Base-by-base conservation (phyloP, 2,888 invertebrate species). In the Pinctada fucata region DNA sequence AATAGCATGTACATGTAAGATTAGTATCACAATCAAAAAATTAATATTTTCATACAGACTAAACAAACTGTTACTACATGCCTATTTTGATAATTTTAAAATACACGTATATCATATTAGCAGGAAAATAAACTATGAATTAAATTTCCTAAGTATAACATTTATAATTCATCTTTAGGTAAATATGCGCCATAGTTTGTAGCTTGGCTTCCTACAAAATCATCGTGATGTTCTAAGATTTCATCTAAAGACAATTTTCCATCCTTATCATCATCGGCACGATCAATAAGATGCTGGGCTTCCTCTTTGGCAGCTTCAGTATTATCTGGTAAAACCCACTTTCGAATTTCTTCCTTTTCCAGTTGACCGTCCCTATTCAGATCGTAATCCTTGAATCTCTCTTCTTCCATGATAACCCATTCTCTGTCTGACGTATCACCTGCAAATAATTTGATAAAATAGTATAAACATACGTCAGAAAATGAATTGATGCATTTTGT, bases 131-230 rank as follows among this genome's bases (percentile, higher is more conserved):
- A 31, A 31, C 31, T 31, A 31, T 31, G 31, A 31, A 31, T 31
- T 31, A 31, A 31, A 31, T 31, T 31, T 31, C 31, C 31, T 31
- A 31, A 31, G 31, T 31, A 31, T 31, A 31, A 31, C 31, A 31
- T 52, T 70, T 76, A 79, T 63, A 79, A 70, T 50, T 79, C 79
- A 49, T 79, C 79, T 49, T 77, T 76, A 2, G 79, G 99, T 82
- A 99, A 94, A n/a, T 97, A 97, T 91, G 98, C 97, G 0, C 99
- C 99, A 92, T 99, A 99, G 93, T 99, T 98, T 0, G 99, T 99
- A 0, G 97, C 99, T 92, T 99, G 98, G 0, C 98, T 99, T 65
- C 99, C 99, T 2, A 99, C 99, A 93, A 99, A 99, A 8, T 98
- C 94, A 92, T 99, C 98, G 92, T 98, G 98, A 91, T 98, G 97